phyloP scores from a whole-genome alignment of 2,797 vertebrate genomes.

The Numenius phaeopus region DNA sequence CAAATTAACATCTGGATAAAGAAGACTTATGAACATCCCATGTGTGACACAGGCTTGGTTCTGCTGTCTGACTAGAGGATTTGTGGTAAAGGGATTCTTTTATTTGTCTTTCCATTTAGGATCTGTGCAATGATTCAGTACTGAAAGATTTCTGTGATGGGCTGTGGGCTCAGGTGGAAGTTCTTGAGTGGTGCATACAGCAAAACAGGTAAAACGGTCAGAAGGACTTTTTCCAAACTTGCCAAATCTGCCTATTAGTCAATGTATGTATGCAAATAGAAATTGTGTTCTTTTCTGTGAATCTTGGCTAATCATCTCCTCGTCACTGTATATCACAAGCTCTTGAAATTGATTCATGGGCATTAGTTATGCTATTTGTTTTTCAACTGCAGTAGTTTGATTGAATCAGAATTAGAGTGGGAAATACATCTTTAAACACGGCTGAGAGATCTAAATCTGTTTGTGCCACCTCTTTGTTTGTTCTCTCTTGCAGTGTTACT shows the following conservation, averaged over 20 bases:
- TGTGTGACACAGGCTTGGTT: neutral
- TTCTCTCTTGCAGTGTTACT: constrained; percentile 78
- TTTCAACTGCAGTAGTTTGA: neutral
- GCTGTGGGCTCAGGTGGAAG: constrained; percentile 88
- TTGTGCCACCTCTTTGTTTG: neutral
- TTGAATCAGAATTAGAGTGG: neutral
- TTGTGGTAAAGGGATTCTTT: neutral
- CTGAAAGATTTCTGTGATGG: constrained; percentile 90
- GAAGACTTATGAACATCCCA: neutral
- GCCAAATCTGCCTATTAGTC: neutral
- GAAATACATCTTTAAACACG: neutral
- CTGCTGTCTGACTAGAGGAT: neutral
- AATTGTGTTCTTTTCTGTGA: neutral
- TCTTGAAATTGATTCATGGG: neutral
- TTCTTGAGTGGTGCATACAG: constrained; percentile 93
- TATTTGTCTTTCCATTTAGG: constrained; percentile 53
- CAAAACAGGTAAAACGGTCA: constrained; percentile 85
- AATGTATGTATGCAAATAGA: neutral
- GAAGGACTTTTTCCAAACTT: neutral
- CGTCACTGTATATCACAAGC: neutral
- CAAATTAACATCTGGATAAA: neutral
- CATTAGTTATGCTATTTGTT: neutral
- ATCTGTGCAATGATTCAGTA: constrained; percentile 84
- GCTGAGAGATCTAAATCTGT: neutral
- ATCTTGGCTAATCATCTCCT: neutral